A percentile compares a stretch with the other conserved stretches of the same genome.
Conservation (phyloP, 1,140 invertebrate genomes). For the Meteorus sp. region DNA sequence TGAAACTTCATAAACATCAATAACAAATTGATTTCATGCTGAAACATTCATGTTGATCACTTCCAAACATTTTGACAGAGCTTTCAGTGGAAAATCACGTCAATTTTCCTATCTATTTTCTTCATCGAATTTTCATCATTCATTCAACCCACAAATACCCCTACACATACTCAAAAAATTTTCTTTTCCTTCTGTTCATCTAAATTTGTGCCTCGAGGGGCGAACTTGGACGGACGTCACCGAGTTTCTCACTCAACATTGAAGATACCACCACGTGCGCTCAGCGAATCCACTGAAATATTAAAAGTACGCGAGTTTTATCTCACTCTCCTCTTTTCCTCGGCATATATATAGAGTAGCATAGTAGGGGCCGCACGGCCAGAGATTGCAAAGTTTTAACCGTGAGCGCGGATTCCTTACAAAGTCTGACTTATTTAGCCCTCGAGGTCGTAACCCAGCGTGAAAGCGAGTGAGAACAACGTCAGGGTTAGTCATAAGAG, state of each 20-base stretch:
- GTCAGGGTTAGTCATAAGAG: too few relatives aligned
- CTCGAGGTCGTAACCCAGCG: background rate
- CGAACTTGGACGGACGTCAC: too few relatives aligned
- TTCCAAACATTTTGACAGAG: too few relatives aligned
- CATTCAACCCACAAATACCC: too few relatives aligned
- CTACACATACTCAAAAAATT: background rate
- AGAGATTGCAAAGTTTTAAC: constrained; percentile 48
- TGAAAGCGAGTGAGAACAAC: background rate
- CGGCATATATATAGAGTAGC: background rate
- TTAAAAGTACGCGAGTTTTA: constrained; percentile 22
- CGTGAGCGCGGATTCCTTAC: constrained; percentile 43
- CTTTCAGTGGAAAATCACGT: too few relatives aligned
- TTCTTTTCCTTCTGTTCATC: background rate
- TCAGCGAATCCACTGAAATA: constrained; percentile 32
- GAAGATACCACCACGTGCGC: background rate
- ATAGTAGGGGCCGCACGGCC: constrained; percentile 13
- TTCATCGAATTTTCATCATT: too few relatives aligned
- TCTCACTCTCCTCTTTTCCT: too few relatives aligned
- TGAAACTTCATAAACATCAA: too few relatives aligned
- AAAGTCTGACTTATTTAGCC: constrained; percentile 56
- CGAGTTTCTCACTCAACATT: background rate
- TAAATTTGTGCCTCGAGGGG: background rate
- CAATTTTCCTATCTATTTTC: too few relatives aligned
- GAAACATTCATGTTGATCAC: too few relatives aligned
- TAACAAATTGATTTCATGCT: too few relatives aligned